phyloP scores from a whole-genome alignment of 2,797 vertebrate species.

The Sylvilagus floridanus region DNA sequence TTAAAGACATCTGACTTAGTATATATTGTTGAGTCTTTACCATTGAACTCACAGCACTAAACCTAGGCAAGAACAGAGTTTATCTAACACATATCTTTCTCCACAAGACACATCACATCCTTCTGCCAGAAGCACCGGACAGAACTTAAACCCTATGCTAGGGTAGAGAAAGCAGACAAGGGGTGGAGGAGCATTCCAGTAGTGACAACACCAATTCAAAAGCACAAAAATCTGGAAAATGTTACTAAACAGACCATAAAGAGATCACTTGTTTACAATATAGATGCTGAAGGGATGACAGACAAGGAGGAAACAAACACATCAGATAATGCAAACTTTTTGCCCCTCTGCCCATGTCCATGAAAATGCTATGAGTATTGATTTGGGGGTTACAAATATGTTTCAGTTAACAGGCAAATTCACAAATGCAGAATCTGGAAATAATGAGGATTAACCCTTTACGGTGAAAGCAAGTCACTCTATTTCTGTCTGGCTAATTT shows the following conservation, averaged over 20 bases:
- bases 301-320: not conserved
- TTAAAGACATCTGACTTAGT: constrained; percentile 12
- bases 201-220: not conserved
- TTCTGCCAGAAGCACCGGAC: not conserved
- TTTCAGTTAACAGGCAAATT: not conserved
- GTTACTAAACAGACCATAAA: not conserved
- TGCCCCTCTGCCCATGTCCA: not conserved
- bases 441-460: not conserved
- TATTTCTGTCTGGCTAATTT: not conserved
- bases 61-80: not conserved
- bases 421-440: not conserved
- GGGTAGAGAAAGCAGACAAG: no score
- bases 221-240: not conserved
- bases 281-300: no score
- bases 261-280: not conserved
- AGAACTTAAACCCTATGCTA: not conserved
- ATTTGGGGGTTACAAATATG: not conserved
- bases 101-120: not conserved
- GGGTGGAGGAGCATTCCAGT: not conserved
- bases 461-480: not conserved
- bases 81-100: not conserved
- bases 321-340: no score
- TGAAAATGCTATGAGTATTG: not conserved
- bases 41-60: not conserved
- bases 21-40: not conserved